Evolutionary conservation across 2,888 invertebrate genomes (phyloP).

Genomic region (Amiota mariae): DNA sequence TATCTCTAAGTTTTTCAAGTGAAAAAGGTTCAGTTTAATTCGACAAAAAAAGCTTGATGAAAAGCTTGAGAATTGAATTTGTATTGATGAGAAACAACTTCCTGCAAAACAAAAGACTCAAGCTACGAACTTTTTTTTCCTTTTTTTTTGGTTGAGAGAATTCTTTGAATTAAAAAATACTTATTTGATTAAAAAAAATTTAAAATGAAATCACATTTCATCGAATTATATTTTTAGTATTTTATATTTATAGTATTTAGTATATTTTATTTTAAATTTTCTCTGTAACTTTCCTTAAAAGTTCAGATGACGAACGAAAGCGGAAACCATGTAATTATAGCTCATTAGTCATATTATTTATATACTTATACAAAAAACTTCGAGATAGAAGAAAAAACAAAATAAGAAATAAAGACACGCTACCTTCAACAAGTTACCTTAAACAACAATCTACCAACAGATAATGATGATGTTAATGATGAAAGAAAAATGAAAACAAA

Average conservation of each 20-base stretch:
- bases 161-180: too few species aligned
- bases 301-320: too few species aligned
- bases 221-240: too few species aligned
- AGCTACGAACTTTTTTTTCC: constrained; percentile 45
- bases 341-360: constrained; percentile 9
- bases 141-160: too few species aligned
- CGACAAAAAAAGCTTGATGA: not conserved
- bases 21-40: not conserved
- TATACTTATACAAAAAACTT: too few species aligned
- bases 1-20: too few species aligned
- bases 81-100: not conserved
- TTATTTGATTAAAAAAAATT: too few species aligned
- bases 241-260: not conserved
- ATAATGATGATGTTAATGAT: too few species aligned
- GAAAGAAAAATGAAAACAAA: constrained; percentile 7
- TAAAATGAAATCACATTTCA: too few species aligned
- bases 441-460: not conserved
- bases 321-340: constrained; percentile 13
- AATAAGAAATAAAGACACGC: not conserved
- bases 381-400: too few species aligned
- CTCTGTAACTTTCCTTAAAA: not conserved
- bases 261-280: not conserved
- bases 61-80: not conserved
- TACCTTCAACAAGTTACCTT: constrained; percentile 15
- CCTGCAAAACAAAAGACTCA: constrained; percentile 57